Conservation (phyloP, 2,113 vertebrate genomes). For the Megaceryle torquata region DNA sequence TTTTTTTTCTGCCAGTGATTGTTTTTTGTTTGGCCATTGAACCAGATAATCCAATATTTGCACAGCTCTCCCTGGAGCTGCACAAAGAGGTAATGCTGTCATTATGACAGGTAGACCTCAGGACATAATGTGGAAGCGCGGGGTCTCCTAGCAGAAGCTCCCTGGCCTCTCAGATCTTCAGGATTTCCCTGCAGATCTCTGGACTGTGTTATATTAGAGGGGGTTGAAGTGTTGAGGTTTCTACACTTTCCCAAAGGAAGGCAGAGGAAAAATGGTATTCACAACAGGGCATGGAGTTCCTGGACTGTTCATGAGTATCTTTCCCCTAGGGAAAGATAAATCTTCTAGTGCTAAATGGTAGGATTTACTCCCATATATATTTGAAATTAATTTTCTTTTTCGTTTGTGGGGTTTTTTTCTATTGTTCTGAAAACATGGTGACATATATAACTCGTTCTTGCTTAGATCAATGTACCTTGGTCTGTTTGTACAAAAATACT, state of each 20-base stretch:
- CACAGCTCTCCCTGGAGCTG: conserved; percentile 47
- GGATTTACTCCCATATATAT: background rate
- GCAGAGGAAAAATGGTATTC: background rate
- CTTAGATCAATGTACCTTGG: background rate
- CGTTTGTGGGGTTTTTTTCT: background rate
- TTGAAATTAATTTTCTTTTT: conserved; percentile 4
- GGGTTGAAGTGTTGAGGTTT: background rate
- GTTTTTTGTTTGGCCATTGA: conserved; percentile 50
- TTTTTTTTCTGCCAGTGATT: background rate
- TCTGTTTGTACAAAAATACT: conserved; percentile 16
- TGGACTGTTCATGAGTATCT: background rate
- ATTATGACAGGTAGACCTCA: conserved; percentile 52
- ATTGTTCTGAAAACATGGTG: background rate
- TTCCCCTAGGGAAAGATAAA: background rate
- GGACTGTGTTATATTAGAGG: background rate
- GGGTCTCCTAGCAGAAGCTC: conserved; percentile 13
- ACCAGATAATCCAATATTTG: conserved; percentile 65
- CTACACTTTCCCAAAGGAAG: background rate
- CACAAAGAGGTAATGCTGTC: conserved; percentile 44
- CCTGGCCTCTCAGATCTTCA: conserved; percentile 25
- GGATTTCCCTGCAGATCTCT: conserved; percentile 34
- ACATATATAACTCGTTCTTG: background rate
- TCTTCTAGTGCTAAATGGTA: background rate
- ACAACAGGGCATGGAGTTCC: background rate
- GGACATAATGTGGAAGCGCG: background rate